Base-by-base conservation (phyloP, 1,140 invertebrate genomes). In the Drosophila orosa region DNA sequence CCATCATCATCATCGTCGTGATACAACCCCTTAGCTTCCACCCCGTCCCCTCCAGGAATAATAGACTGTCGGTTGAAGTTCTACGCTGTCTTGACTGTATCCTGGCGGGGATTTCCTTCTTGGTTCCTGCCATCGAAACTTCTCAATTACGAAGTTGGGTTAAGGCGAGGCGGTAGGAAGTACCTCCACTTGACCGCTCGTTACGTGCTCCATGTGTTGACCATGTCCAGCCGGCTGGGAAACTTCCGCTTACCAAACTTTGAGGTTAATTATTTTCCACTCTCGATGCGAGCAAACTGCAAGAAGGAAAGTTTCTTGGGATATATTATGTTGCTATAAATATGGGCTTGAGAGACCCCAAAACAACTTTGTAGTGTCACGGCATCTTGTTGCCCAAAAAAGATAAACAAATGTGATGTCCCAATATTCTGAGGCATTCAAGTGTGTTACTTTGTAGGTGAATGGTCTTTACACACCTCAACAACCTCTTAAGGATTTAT, bases 251-350 rank as follows among this genome's bases (percentile, higher is more conserved):
- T 50, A 24, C 47, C 50, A 62, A 74, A 79, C 54, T 81, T 82
- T 82, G 73, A 59, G 89, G 89, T 90, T 90, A 90, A 90, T 90
- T 89, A 85, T 89, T 90, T 91, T 90, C 89, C 78, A 91, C 80
- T 91, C 78, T 91, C 60, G 75, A 54, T 50, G 19, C 39, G 39
- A 66, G 72, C 57, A 48, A 84, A 74, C 82, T 87, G 67, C 50
- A 48, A 56, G 58, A 80, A 59, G 42, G 55, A 59, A 65, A 45
- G 57, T 65, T 65, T 45, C 25, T 48, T 48, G 80, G 3, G 13
- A 47, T 13, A 35, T 65, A 47, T 29, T 17, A 71, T 57, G 25
- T 22, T 44, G 29, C 13, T 29, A 15, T 15, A 22, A 12, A 17
- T 6, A 37, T 27, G n/a, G 19, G 9, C 29, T 24, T 15, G 13